These are phyloP conservation scores for Leptogaster cylindrica DNA, from an alignment of 2,888 invertebrate genomes.

Conservation along the genomic window DNA sequence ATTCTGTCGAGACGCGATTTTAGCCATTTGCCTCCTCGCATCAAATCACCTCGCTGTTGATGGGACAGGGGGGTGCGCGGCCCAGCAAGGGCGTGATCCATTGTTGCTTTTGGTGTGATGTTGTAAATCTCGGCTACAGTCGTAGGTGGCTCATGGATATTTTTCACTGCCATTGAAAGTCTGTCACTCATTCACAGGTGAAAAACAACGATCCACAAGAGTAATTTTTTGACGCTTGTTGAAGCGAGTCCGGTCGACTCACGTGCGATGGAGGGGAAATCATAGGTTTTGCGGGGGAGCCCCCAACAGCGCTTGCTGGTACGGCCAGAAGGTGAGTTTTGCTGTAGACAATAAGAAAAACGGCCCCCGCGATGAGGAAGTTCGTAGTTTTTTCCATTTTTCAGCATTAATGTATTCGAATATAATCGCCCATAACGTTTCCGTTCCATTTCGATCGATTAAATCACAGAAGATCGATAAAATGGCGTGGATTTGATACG, in stretches of 20 bases:
- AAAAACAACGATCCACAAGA: conserved; percentile 11
- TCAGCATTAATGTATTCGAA: no score
- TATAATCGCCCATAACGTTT: no score
- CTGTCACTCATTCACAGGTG: conserved; percentile 24
- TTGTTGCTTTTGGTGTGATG: conserved; percentile 10
- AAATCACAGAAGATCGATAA: no score
- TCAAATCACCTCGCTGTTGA: no score
- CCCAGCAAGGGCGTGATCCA: conserved; percentile 23
- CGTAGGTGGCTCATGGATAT: conserved; percentile 2
- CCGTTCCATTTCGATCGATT: no score
- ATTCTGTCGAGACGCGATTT: conserved; percentile 22
- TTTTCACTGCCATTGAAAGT: conserved; percentile 16
- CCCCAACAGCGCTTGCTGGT: no score
- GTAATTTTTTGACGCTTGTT: background rate
- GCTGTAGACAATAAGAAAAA: conserved; percentile 9
- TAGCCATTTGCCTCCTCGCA: no score
- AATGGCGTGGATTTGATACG: no score
- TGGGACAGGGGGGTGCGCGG: background rate
- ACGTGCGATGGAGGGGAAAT: conserved; percentile 13
- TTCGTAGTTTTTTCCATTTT: conserved; percentile 9
- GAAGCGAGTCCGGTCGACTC: background rate
- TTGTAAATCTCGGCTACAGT: background rate
- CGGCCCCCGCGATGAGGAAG: conserved; percentile 16
- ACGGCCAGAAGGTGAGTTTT: no score
- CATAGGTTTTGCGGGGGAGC: background rate